Base-by-base conservation (phyloP, 2,113 vertebrate species). In the Mastomys natalensis region DNA sequence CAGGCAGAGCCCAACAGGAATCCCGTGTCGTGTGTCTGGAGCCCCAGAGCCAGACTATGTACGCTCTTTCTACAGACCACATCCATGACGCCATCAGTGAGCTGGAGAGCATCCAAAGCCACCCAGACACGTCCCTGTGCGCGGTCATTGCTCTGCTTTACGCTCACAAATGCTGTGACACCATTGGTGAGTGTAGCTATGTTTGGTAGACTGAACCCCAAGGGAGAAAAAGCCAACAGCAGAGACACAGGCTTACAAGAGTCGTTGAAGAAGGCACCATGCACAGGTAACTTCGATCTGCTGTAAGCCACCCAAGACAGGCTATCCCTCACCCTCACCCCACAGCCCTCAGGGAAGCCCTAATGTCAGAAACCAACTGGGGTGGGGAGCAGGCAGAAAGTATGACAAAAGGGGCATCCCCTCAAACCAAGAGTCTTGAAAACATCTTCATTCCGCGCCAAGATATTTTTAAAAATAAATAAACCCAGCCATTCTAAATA, bases 41-140 rank as follows among this genome's bases (percentile, higher is more conserved):
- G 13, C 16, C 72, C 31, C 13, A 31, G 15, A 29, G 10, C 4
- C 1, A 77, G 31, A 76, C 31, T 34, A 1, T 0, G 2, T 40
- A 78, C n/a, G 9, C 45, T 93, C 0, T 89, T 80, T 87, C 73
- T 87, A 22, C 97, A 99, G 98, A 98, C n/a, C 97, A 45, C n/a
- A 96, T 97, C 89, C 98, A 98, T 84, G 98, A 99, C 72, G 98
- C 98, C 82, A 97, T 98, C 89, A 95, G 95, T n/a, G 97, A 97
- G 21, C 97, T 98, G 68, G 98, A 98, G 73, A 96, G 74, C 70
- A 91, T 98, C 93, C 98, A 93, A 51, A 97, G 90, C 60, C 97
- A 98, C 87, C 96, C 97, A 1, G 97, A 98, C 2, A 89, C 98
- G n/a, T 96, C 97, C 29, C 89, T 98, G 81, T 99, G 98, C 62